These are phyloP conservation scores for Xiphorhynchus erythropygius DNA, from an alignment of 2,797 vertebrate genomes.

Conservation along the genomic window DNA sequence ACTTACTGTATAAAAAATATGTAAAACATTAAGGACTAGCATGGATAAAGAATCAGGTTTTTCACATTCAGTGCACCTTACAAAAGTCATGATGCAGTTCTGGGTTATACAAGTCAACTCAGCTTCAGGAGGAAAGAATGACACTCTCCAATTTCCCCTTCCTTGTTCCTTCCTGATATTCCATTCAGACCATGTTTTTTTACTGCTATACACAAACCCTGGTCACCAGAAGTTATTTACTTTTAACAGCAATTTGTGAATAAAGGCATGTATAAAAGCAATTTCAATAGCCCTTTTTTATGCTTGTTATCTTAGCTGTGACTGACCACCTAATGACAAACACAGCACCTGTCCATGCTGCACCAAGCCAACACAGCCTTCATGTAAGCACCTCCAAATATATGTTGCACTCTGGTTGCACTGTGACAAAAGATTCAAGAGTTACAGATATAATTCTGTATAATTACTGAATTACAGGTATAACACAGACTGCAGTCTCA, in stretches of 20 bases:
- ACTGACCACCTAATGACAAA: neutral
- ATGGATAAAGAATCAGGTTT: neutral
- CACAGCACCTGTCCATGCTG: accelerated
- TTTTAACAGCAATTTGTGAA: neutral
- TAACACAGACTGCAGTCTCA: neutral
- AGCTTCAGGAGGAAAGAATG: neutral
- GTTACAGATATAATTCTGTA: neutral
- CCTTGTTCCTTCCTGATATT: neutral
- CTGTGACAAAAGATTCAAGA: neutral
- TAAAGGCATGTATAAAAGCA: neutral
- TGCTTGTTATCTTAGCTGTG: neutral
- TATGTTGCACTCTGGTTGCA: neutral
- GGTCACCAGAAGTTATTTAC: neutral
- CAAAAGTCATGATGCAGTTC: neutral
- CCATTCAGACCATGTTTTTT: accelerated
- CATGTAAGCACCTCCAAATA: neutral
- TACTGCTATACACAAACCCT: neutral
- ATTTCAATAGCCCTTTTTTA: neutral
- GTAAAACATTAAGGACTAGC: neutral
- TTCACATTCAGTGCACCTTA: neutral
- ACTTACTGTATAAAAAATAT: neutral
- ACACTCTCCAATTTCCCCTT: neutral
- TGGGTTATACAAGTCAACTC: neutral
- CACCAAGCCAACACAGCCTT: neutral
- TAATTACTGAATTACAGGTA: neutral